phyloP scores from a whole-genome alignment of 2,113 vertebrate species.

The Epinephelus fuscoguttatus region DNA sequence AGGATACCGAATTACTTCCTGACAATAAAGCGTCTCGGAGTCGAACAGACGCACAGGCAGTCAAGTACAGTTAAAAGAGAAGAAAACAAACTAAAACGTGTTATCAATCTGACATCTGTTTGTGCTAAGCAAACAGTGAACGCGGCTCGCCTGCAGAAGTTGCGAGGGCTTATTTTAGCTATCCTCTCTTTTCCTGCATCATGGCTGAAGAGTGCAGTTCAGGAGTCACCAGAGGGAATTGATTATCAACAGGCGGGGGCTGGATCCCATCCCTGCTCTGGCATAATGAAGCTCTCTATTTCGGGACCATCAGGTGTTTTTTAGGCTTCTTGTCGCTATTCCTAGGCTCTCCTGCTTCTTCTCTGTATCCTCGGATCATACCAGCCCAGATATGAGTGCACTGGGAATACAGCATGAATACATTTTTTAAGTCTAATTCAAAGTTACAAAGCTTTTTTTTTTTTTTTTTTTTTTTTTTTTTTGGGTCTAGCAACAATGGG shows the following conservation, averaged over 20 bases:
- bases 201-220: conserved; percentile 67
- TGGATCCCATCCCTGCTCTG: conserved; percentile 52
- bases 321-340: conserved; percentile 65
- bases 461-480: conserved; percentile 12
- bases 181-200: conserved; percentile 20
- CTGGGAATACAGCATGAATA: conserved; percentile 77
- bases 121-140: conserved; percentile 11
- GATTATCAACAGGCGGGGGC: conserved; percentile 76
- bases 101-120: conserved; percentile 27
- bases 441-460: conserved; percentile 66
- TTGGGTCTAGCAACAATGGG: conserved; percentile 30
- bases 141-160: conserved; percentile 21
- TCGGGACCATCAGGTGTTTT: conserved; percentile 77
- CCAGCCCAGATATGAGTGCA: conserved; percentile 72
- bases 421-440: conserved; percentile 75
- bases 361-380: conserved; percentile 64
- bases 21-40: conserved; percentile 21
- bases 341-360: conserved; percentile 53
- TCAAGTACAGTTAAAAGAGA: conserved; percentile 41
- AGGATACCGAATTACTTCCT: conserved; percentile 36
- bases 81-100: conserved; percentile 1
- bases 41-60: conserved; percentile 20
- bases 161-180: conserved; percentile 36
- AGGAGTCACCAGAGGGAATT: conserved; percentile 75
- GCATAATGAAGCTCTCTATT: conserved; percentile 83